phyloP scores from a whole-genome alignment of 2,113 vertebrate species.

The Hemiprocne comata region DNA sequence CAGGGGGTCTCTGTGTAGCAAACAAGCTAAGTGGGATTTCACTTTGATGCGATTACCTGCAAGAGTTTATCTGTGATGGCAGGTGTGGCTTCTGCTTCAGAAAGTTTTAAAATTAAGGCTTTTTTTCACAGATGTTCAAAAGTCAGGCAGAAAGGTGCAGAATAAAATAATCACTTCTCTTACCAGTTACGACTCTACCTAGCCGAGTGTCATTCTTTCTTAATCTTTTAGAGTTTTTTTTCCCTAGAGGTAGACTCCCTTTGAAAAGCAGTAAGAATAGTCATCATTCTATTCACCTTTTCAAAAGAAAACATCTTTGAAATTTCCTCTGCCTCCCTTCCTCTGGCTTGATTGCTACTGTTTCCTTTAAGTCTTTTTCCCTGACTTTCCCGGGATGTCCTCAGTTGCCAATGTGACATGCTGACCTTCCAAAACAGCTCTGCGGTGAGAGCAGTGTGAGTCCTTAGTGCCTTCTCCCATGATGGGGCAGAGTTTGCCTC shows the following conservation, averaged over 20 bases:
- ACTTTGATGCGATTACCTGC: slow-evolving; percentile 29
- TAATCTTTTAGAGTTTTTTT: neutral
- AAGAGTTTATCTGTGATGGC: neutral
- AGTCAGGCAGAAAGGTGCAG: neutral
- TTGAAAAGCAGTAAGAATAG: neutral
- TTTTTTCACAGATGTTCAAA: neutral
- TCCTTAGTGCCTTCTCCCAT: neutral
- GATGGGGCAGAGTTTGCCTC: neutral
- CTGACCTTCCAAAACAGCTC: neutral
- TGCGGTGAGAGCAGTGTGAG: neutral
- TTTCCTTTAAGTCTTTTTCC: neutral
- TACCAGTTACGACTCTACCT: neutral
- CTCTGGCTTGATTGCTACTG: neutral
- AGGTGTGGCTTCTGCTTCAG: neutral
- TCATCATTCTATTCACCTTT: neutral
- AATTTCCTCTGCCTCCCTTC: neutral
- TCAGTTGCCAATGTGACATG: fast-evolving
- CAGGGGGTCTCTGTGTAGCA: neutral
- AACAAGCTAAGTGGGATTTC: neutral
- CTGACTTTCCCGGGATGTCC: neutral
- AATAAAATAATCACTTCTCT: neutral
- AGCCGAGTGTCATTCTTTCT: neutral
- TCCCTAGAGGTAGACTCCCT: neutral
- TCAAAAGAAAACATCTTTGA: neutral
- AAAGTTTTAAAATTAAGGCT: neutral